Evolutionary conservation across 2,113 vertebrate genomes (phyloP).

Genomic region (Tragelaphus scriptus): DNA sequence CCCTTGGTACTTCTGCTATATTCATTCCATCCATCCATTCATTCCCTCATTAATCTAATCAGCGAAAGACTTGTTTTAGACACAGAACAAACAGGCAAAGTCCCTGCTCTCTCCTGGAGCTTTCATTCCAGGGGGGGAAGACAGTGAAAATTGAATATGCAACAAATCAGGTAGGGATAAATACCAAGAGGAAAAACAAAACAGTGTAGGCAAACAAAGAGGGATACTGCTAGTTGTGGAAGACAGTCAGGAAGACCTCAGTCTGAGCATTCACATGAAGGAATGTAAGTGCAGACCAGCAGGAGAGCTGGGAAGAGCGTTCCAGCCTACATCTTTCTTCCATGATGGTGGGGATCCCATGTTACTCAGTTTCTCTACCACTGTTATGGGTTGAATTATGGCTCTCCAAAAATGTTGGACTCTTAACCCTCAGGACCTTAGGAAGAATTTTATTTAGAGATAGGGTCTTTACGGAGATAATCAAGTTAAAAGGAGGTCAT

Average conservation of each 20-base stretch:
- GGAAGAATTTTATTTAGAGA: not conserved
- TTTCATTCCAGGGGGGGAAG: not conserved
- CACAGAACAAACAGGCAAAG: not conserved
- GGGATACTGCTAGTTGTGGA: too few relatives aligned
- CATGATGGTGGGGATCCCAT: not conserved
- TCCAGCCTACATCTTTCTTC: not conserved
- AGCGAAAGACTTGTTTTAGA: not conserved
- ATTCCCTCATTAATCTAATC: not conserved
- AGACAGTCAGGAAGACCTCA: not conserved
- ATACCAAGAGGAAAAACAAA: not conserved
- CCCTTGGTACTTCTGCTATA: not conserved
- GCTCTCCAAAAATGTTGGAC: not conserved
- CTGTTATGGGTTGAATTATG: not conserved
- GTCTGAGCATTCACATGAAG: not conserved
- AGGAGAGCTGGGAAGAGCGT: not conserved
- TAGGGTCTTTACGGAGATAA: not conserved
- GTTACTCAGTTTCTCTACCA: not conserved
- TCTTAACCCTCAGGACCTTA: not conserved
- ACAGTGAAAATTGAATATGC: not conserved
- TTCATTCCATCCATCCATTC: not conserved
- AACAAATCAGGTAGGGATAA: not conserved
- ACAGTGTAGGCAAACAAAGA: not conserved
- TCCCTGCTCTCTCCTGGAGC: not conserved
- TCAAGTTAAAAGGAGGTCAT: not conserved
- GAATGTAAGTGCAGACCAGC: not conserved